Percentiles rank a stretch among this genome's conserved stretches.
Conservation (phyloP, 1,140 invertebrate genomes). For the Drosophila parabipectinata region DNA sequence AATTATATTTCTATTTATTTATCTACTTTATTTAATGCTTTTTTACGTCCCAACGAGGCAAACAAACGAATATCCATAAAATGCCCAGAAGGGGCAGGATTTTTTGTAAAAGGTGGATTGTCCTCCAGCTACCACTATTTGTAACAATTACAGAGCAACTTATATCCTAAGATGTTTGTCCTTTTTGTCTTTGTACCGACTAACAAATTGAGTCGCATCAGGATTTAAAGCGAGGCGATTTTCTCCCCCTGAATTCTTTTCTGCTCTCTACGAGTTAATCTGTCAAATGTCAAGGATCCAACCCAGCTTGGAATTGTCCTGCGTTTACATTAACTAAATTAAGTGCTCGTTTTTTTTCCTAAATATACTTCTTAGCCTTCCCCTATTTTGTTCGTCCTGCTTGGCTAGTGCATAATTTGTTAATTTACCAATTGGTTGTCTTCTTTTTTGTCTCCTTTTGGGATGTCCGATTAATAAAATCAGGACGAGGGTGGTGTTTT, state of each 20-base stretch:
- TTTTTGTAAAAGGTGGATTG: slow-evolving; percentile 13
- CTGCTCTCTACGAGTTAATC: slow-evolving; percentile 61
- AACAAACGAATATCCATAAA: slow-evolving; percentile 57
- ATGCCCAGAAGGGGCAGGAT: background rate
- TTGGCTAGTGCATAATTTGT: slow-evolving; percentile 76
- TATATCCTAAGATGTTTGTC: slow-evolving; percentile 38
- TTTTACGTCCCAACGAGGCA: slow-evolving; percentile 35
- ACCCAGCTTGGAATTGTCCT: slow-evolving; percentile 36
- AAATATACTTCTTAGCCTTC: background rate
- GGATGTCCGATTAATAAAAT: slow-evolving; percentile 40
- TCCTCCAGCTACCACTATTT: slow-evolving; percentile 39
- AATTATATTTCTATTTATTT: slow-evolving; percentile 20
- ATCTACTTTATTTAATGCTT: slow-evolving; percentile 52
- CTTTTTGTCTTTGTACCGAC: slow-evolving; percentile 16
- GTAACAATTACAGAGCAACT: slow-evolving; percentile 54
- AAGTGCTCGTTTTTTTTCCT: slow-evolving; percentile 59
- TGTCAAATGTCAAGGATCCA: slow-evolving; percentile 72
- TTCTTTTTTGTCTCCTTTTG: slow-evolving; percentile 23
- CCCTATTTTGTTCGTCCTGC: slow-evolving; percentile 30
- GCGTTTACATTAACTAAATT: slow-evolving; percentile 76
- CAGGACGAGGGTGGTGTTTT: slow-evolving; percentile 42
- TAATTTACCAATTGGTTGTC: slow-evolving; percentile 73
- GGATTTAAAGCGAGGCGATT: slow-evolving; percentile 60
- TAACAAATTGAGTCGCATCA: slow-evolving; percentile 76
- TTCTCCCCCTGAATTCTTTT: slow-evolving; percentile 48